Base-by-base conservation (phyloP, 1,140 invertebrate genomes). In the Limonius californicus region DNA sequence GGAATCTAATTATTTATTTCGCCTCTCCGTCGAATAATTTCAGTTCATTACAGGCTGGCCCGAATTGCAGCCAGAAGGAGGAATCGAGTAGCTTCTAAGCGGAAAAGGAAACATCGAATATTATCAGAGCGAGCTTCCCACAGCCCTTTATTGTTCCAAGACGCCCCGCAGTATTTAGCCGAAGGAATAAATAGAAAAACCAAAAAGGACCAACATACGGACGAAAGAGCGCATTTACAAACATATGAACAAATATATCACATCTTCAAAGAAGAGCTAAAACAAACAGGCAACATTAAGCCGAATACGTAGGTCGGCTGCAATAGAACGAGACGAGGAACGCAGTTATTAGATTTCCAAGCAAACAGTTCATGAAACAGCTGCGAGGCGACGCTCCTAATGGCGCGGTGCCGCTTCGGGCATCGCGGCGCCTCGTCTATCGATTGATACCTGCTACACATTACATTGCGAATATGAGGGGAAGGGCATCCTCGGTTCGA, bases 351-450 rank as follows among this genome's bases (percentile, higher is more conserved):
- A 72, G 69, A 73, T 74, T 74, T 74, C 66, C 69, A 69, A 57
- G 67, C 72, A 74, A 71, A 73, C 72, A 74, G 69, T 73, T 72
- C 71, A 65, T 69, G 66, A 72, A 69, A 74, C 71, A 72, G 70
- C 70, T 73, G 69, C 69, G 67, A 71, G 63, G 59, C 65, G 65
- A 66, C 59, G 65, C 55, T 62, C 60, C 59, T 64, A 64, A 66
- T 64, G 55, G 62, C 54, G 57, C 15, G 39, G 47, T 35, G 50
- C 63, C 21, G 19, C 55, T 45, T 65, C 62, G 54, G 62, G 60
- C 66, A 58, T 64, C 59, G 67, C 57, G 69, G 68, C 68, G 71
- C 69, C 69, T 64, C 63, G 57, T 54, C 61, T 71, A 71, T 71
- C 68, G 70, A 71, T 71, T 70, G 64, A 61, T 39, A 45, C 53